Conservation (phyloP, 2,888 invertebrate species). For the Eilema sororculum region DNA sequence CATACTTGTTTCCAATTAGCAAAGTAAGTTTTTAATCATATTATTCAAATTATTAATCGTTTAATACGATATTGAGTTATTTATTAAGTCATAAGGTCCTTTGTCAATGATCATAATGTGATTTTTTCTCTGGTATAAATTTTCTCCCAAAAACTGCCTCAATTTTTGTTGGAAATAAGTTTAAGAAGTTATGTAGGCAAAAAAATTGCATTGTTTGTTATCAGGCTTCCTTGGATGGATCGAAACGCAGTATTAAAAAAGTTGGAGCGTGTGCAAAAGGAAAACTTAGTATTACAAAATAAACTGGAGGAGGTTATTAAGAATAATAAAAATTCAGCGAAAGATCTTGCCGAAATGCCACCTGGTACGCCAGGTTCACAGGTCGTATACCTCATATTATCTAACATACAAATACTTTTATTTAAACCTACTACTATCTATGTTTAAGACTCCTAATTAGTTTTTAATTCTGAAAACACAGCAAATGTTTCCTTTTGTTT, state of each 20-base stretch:
- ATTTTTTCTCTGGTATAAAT: too few relatives aligned
- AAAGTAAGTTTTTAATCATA: constrained; percentile 61
- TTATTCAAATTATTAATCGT: not conserved
- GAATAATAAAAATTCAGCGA: constrained; percentile 52
- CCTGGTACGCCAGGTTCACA: not conserved
- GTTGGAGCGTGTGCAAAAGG: constrained; percentile 73
- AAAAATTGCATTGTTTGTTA: constrained; percentile 5
- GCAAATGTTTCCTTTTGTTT: too few relatives aligned
- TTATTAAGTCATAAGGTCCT: too few relatives aligned
- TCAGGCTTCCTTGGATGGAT: constrained; percentile 78
- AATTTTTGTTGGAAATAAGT: too few relatives aligned
- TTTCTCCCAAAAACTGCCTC: too few relatives aligned
- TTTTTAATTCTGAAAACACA: too few relatives aligned
- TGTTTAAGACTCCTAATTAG: too few relatives aligned
- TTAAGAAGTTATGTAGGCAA: too few relatives aligned
- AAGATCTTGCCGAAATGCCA: constrained; percentile 33
- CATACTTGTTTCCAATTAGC: constrained; percentile 68
- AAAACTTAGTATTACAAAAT: constrained; percentile 66
- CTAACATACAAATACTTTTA: too few relatives aligned
- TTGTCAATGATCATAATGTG: too few relatives aligned
- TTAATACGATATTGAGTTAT: too few relatives aligned
- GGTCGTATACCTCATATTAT: constrained; percentile 1
- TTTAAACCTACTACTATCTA: too few relatives aligned
- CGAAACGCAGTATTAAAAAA: constrained; percentile 72
- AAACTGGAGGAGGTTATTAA: constrained; percentile 67